Base-by-base conservation (phyloP, 2,888 invertebrate genomes). In the Hydraecia micacea region DNA sequence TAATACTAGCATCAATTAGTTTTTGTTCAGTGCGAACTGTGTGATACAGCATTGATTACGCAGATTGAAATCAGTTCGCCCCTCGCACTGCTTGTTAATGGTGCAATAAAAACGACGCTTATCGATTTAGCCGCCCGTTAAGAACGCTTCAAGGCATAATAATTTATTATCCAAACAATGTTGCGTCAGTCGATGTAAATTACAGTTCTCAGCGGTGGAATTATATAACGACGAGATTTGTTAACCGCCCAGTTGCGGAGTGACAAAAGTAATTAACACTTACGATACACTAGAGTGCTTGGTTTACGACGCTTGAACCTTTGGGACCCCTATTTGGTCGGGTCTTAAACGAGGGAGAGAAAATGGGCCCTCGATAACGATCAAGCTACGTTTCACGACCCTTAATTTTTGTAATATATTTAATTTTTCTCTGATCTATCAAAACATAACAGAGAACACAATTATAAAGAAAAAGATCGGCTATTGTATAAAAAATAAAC, bases 181-280 rank as follows among this genome's bases (percentile, higher is more conserved):
- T 95, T 93, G 93, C 94, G 92, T 93, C 93, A 94, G 91, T 90
- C 91, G 91, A 93, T 93, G 94, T 94, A 94, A 95, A 95, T 95
- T 94, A 94, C 93, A 93, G 93, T 93, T 92, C 94, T 94, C 93
- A 92, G 92, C 91, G 90, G 91, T 90, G 89, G 91, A 92, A 93
- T 95, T 94, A 95, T 92, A 93, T 94, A 95, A 94, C 91, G 92
- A 91, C 88, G 92, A 94, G 95, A 96, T 95, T 95, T 95, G 95
- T 95, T 95, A 94, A 94, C 93, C 93, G 89, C 94, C 91, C 92
- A 93, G 92, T 93, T 93, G 94, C 89, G 92, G 92, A 95, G 94
- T 95, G 96, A 95, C 96, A 95, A 95, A 95, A 95, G 95, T 95
- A 96, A 96, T 96, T 96, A 96, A 95, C 96, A 96, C 95, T 95